Evolutionary conservation across 2,888 invertebrate genomes (phyloP), one percentile per base, ranked within the genome.

Genomic region (Acanthopleura granulata): DNA sequence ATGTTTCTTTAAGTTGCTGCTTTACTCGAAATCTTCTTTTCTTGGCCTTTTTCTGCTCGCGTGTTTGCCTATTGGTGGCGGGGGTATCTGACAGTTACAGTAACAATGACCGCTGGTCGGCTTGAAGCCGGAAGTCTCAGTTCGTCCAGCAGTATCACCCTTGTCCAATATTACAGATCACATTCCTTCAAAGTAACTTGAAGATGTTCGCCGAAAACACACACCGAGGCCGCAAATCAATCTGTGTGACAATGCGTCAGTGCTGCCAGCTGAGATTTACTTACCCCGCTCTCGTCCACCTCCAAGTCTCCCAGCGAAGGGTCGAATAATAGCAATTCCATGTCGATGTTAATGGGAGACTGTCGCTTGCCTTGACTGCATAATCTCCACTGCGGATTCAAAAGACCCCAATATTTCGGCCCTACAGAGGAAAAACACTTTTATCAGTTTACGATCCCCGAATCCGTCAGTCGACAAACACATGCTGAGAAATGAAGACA

Each of bases 351-450:
- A 89, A 98, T 96, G 62, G 98, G 98, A 62, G 97, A 97, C 93
- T 98, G 98, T 86, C 97, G 93, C 85, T 97, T 94, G 78, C 98
- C 98, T 90, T 97, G 97, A 93, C 96, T 96, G 93, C 98, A 98
- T 83, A 98, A 93, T 85, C 95, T 95, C 98, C 98, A 98, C 91
- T 98, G 97, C 72, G 97, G 97, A 92, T 98, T 98, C 91, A 98
- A 96, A 84, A 97, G 93, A 78, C 98, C 98, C 98, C 98, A 98
- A 92, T 98, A 98, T 80, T 97, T 97, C 77, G 98, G 97, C 91
- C 98, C 98, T 97, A 93, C 3, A 92, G 92, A 61, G 61, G 40
- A 40, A 40, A 40, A 40, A 40, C 40, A 40, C 40, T 40, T 40
- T 40, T 40, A 40, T 40, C 40, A 40, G 3, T 40, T 40, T 40